Base-by-base conservation (phyloP, 2,888 invertebrate genomes). In the Brenthis hecate region DNA sequence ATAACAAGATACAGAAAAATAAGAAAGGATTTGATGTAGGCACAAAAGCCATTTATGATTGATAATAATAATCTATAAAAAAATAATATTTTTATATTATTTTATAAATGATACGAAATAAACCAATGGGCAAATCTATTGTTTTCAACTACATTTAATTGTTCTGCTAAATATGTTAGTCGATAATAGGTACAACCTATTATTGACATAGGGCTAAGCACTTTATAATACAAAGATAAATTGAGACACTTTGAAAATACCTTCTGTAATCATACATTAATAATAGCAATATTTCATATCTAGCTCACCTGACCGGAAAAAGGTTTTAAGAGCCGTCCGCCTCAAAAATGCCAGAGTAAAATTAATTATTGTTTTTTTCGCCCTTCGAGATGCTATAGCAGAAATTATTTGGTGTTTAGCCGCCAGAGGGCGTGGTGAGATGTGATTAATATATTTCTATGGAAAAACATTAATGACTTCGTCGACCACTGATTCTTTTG, bases 351-450 rank as follows among this genome's bases (percentile, higher is more conserved):
- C 89, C 87, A 81, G 84, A 85, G 78, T 83, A 83, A 87, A 88
- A 92, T 91, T 91, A 90, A 91, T 91, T 91, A 87, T 85, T 85
- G 80, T 86, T 88, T 89, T 85, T 73, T 74, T 76, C 78, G 78
- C 84, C 80, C 81, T 84, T 78, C 80, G 81, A 82, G 85, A 86
- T 85, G 85, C 81, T 89, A 83, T 82, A 84, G 87, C 89, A 88
- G 85, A 89, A 89, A 91, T 92, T 89, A 91, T 91, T 92, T 91
- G 90, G 91, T 91, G 85, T 91, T 92, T 92, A 89, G 87, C 90
- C 89, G 89, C 83, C 80, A 81, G 87, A 80, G 88, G 91, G 91
- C 89, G 92, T 80, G 87, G 89, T 77, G 65, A 73, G 76, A 75
- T 77, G 81, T 91, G 91, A 92, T 92, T 92, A 91, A 92, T 91